phyloP scores from a whole-genome alignment of 2,113 vertebrate species.

The Herpetotheres cachinnans region DNA sequence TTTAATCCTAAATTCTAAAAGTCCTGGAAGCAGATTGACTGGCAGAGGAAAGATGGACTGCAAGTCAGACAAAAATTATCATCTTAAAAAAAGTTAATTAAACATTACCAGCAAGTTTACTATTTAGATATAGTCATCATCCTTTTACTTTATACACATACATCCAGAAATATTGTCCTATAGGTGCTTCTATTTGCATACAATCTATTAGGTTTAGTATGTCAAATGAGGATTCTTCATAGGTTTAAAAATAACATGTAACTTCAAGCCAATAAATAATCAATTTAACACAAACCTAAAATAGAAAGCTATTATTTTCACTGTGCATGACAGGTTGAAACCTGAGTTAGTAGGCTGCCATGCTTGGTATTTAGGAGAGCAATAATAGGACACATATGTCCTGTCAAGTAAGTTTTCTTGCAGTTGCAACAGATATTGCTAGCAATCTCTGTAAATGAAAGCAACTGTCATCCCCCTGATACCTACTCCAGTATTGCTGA shows the following conservation, averaged over 20 bases:
- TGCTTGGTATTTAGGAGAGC: neutral
- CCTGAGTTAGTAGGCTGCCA: neutral
- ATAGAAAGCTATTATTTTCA: neutral
- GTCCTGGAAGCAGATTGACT: neutral
- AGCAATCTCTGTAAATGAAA: neutral
- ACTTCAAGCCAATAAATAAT: neutral
- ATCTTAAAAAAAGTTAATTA: neutral
- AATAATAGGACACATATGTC: neutral
- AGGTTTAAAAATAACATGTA: neutral
- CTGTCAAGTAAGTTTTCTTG: neutral
- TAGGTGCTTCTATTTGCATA: neutral
- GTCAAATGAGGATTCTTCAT: neutral
- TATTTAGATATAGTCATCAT: neutral
- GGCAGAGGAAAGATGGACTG: neutral
- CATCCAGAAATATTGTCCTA: neutral
- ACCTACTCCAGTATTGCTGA: fast-evolving
- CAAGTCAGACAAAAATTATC: neutral
- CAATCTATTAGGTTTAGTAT: neutral
- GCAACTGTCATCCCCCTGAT: neutral
- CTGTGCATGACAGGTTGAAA: neutral
- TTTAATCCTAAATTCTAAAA: neutral
- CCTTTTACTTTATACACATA: neutral
- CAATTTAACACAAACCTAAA: neutral
- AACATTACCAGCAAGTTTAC: neutral
- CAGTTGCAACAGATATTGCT: neutral